Percentiles rank a stretch among this genome's conserved stretches.
These are phyloP conservation scores for Eufriesea mexicana DNA, from an alignment of 1,140 invertebrate species.

Conservation along the genomic window DNA sequence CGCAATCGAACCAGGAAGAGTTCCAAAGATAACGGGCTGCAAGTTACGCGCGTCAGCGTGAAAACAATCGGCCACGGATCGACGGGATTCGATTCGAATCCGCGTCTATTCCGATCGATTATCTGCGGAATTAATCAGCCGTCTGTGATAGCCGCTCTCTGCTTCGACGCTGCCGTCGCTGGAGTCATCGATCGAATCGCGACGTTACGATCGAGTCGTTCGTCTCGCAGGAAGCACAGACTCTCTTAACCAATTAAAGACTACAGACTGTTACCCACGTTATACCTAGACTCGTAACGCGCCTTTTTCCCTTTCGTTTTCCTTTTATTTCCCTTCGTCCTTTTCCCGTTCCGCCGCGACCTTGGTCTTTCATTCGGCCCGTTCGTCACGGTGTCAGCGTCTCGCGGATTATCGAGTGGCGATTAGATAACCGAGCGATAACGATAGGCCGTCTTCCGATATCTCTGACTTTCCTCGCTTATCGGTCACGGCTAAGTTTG, in stretches of 20 bases:
- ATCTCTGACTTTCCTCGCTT: slow-evolving; percentile 58
- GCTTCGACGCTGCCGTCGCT: slow-evolving; percentile 30
- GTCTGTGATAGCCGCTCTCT: slow-evolving; percentile 30
- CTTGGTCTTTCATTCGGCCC: slow-evolving; percentile 23
- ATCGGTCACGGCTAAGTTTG: slow-evolving; percentile 54
- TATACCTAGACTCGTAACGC: no score
- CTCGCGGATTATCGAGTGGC: slow-evolving; percentile 34
- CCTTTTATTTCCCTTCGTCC: not conserved
- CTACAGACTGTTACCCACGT: no score
- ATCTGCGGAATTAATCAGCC: slow-evolving; percentile 49
- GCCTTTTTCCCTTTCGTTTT: not conserved
- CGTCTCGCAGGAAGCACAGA: no score
- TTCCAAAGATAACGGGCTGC: not conserved
- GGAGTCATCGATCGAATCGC: slow-evolving; percentile 41
- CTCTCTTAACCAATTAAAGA: no score
- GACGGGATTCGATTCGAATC: slow-evolving; percentile 42
- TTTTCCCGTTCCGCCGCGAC: not conserved
- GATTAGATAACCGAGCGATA: slow-evolving; percentile 61
- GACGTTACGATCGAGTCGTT: slow-evolving; percentile 31
- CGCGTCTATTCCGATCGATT: slow-evolving; percentile 40
- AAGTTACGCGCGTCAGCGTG: slow-evolving; percentile 9
- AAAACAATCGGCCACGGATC: slow-evolving; percentile 24
- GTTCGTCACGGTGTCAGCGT: not conserved
- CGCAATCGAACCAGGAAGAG: slow-evolving; percentile 25
- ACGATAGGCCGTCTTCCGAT: slow-evolving; percentile 2